phyloP scores from a whole-genome alignment of 2,113 vertebrate species.

The Lepus europaeus region DNA sequence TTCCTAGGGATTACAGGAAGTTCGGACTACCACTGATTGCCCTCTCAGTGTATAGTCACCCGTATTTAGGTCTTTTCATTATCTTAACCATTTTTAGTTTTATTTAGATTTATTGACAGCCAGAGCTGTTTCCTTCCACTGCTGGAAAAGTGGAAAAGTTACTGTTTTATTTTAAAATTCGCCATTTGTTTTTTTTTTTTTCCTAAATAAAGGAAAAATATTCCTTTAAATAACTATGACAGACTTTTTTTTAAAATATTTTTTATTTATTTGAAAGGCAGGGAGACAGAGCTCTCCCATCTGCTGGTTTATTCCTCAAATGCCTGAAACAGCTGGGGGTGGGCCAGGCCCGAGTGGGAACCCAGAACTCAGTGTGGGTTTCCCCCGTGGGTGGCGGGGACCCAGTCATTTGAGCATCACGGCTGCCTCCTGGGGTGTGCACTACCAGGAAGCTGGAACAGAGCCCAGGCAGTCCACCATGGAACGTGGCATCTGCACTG shows the following conservation, averaged over 20 bases:
- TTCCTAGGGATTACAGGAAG: background rate
- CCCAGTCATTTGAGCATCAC: too few relatives aligned
- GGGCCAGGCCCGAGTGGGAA: too few relatives aligned
- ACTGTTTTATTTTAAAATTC: slow-evolving; percentile 48
- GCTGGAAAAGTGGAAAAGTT: slow-evolving; percentile 55
- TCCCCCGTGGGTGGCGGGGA: too few relatives aligned
- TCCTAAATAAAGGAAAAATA: background rate
- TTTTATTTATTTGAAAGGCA: background rate
- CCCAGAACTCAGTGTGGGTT: too few relatives aligned
- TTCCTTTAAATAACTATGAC: background rate
- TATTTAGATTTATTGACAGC: slow-evolving; percentile 1
- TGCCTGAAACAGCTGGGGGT: too few relatives aligned
- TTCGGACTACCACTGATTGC: background rate
- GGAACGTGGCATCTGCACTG: too few relatives aligned
- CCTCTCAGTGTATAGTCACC: background rate
- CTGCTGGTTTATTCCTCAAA: too few relatives aligned
- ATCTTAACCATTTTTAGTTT: background rate
- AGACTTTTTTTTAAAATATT: background rate
- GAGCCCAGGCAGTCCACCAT: too few relatives aligned
- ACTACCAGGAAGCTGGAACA: too few relatives aligned
- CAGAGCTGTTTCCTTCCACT: background rate
- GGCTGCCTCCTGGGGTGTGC: too few relatives aligned
- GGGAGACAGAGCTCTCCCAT: too few relatives aligned
- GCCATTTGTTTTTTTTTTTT: slow-evolving; percentile 17
- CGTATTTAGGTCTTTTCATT: background rate